Base-by-base conservation (phyloP, 2,797 vertebrate species). In the Crypturellus tataupa region DNA sequence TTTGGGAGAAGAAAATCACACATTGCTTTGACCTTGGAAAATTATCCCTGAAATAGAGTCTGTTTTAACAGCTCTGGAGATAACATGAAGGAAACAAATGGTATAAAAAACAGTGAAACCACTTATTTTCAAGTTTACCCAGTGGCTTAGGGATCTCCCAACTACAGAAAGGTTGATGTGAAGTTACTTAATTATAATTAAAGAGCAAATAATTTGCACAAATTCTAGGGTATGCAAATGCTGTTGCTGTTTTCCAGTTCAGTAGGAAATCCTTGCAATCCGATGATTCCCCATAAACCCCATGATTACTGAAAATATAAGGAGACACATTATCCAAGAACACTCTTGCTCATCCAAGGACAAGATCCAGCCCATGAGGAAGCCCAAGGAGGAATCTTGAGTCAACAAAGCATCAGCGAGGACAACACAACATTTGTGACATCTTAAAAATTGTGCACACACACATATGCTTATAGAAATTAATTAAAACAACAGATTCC, bases 1-100 rank as follows among this genome's bases (percentile, higher is more conserved):
- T 84, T 81, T 63, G 49, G 25, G 90, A 85, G 44, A 65, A 63
- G 55, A 92, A 93, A 87, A 77, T 78, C 31, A 37, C 8, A 20
- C 3, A 8, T 35, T 73, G 70, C 58, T 87, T 65, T 90, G 85
- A 91, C 92, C 73, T 93, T 95, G 88, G 29, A 71, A 90, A 89
- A 91, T 49, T 15, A 62, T 55, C 44, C 40, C 40, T 63, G 70
- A 83, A 79, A 9, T 23, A 78, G n/a, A 80, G 33, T 49, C 33
- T 53, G 11, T 64, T 64, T 33, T 44, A 80, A 51, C 1, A 39
- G 9, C 68, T 88, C 44, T 9, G 80, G 44, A 85, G 42, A 40
- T 71, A 80, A 62, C 8, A 14, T 1, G 5, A 79, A 49, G 13
- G 10, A 31, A 70, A 59, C 64, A 68, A 64, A 37, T 6, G 8